Evolutionary conservation across 2,888 invertebrate genomes (phyloP).

Genomic region (Ennomos fuscantarius): DNA sequence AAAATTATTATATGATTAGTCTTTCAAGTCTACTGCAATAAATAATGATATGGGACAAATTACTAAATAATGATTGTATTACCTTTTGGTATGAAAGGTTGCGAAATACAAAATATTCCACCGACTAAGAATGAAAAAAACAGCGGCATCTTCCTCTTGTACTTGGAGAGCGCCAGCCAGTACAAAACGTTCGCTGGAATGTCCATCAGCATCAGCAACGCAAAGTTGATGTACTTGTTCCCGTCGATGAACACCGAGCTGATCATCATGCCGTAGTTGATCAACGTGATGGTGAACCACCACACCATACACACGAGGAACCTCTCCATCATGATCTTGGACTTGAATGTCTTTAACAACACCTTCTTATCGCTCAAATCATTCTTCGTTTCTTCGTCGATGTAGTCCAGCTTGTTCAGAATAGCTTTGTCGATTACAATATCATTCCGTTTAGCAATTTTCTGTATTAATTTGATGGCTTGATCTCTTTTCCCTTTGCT

Average conservation of each 20-base stretch:
- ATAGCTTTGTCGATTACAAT: slow-evolving; percentile 59
- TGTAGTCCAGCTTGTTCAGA: slow-evolving; percentile 64
- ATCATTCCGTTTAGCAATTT: slow-evolving; percentile 69
- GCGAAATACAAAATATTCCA: slow-evolving; percentile 70
- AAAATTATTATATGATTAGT: too few relatives aligned
- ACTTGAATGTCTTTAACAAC: slow-evolving; percentile 71
- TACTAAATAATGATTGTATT: slow-evolving; percentile 11
- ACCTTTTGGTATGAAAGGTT: slow-evolving; percentile 76
- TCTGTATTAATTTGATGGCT: slow-evolving; percentile 66
- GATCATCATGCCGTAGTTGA: slow-evolving; percentile 82
- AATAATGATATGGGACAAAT: too few relatives aligned
- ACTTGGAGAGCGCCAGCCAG: slow-evolving; percentile 73
- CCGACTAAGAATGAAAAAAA: slow-evolving; percentile 69
- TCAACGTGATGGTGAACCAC: slow-evolving; percentile 79
- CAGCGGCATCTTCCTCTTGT: slow-evolving; percentile 68
- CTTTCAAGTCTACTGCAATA: too few relatives aligned
- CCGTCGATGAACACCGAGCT: slow-evolving; percentile 76
- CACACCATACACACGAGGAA: slow-evolving; percentile 75
- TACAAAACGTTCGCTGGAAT: slow-evolving; percentile 76
- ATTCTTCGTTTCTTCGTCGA: slow-evolving; percentile 55
- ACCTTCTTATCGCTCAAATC: slow-evolving; percentile 61
- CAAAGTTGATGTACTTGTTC: slow-evolving; percentile 77
- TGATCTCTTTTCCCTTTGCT: slow-evolving; percentile 70
- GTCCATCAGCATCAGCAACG: slow-evolving; percentile 76
- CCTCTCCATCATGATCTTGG: slow-evolving; percentile 73